Evolutionary conservation across 1,140 invertebrate species (phyloP), one percentile per base, ranked within the genome.

Genomic region (Ylistrum balloti): DNA sequence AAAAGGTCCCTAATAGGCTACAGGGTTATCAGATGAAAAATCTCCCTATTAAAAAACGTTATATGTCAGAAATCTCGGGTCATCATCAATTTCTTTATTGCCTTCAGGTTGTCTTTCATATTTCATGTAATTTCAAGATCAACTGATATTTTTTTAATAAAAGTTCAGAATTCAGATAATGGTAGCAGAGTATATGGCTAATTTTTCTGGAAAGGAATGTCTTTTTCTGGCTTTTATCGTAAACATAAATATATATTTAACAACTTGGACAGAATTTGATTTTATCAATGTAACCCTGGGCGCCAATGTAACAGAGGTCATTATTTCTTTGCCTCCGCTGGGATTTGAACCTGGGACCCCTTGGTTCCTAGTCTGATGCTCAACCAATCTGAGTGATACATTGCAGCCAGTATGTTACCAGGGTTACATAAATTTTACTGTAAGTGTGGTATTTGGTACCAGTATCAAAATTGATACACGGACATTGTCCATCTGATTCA

Each of bases 401-500:
- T n/a, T n/a, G n/a, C n/a, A n/a, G n/a, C n/a, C n/a, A n/a, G n/a
- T n/a, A n/a, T n/a, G n/a, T n/a, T n/a, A n/a, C n/a, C n/a, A n/a
- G n/a, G n/a, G n/a, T n/a, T n/a, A n/a, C n/a, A n/a, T n/a, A n/a
- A n/a, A n/a, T n/a, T n/a, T n/a, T n/a, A n/a, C n/a, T n/a, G n/a
- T n/a, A n/a, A n/a, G 5, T 74, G 56, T n/a, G 56, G 56, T 74
- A 38, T 13, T 13, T 74, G 56, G 22, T 74, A 74, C 56, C 41
- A 1, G n/a, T 28, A 74, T 5, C 3, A 11, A 74, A 28, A 74
- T 74, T 28, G 56, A 74, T 74, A 74, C 56, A 0, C 5, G 56
- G 56, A 74, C n/a, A 74, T 7, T 74, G 56, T 74, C 56, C 56
- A 74, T 74, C 56, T 74, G n/a, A 74, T 74, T 74, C 56, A 74